A percentile compares a stretch with the other conserved stretches of the same genome.
Evolutionary conservation across 2,888 invertebrate genomes (phyloP).

Genomic region (Metellina segmentata): DNA sequence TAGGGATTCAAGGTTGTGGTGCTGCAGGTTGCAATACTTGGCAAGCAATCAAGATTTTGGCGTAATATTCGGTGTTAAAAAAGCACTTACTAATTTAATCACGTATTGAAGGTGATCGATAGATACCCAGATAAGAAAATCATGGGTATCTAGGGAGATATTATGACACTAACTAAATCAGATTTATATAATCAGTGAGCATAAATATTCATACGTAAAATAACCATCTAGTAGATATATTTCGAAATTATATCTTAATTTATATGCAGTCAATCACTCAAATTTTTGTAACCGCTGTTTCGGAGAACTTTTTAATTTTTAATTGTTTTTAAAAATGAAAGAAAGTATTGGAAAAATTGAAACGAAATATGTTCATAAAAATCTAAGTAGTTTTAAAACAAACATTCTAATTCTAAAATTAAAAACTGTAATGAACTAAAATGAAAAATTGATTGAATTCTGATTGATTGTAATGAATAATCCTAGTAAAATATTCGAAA

Average conservation of each 20-base stretch:
- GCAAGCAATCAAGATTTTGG: conserved; percentile 32
- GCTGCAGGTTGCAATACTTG: conserved; percentile 36
- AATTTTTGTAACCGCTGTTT: not conserved
- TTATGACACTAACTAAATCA: not conserved
- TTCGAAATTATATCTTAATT: not conserved
- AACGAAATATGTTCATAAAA: not conserved
- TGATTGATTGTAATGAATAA: too few relatives aligned
- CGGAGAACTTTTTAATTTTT: not conserved
- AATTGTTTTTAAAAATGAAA: too few relatives aligned
- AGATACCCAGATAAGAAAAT: not conserved
- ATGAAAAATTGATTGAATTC: too few relatives aligned
- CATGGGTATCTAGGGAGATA: not conserved
- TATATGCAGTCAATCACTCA: too few relatives aligned
- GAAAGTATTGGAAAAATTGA: not conserved
- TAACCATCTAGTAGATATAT: not conserved
- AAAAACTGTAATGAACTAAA: too few relatives aligned
- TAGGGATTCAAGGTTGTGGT: conserved; percentile 33
- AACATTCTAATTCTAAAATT: too few relatives aligned
- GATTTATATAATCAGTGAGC: not conserved
- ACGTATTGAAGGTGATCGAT: not conserved
- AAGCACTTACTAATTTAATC: not conserved
- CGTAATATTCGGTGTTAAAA: not conserved
- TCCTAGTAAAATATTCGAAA: too few relatives aligned
- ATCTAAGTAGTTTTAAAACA: too few relatives aligned
- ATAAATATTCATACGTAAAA: not conserved